Base-by-base conservation (phyloP, 1,140 invertebrate genomes). In the Periplaneta americana region DNA sequence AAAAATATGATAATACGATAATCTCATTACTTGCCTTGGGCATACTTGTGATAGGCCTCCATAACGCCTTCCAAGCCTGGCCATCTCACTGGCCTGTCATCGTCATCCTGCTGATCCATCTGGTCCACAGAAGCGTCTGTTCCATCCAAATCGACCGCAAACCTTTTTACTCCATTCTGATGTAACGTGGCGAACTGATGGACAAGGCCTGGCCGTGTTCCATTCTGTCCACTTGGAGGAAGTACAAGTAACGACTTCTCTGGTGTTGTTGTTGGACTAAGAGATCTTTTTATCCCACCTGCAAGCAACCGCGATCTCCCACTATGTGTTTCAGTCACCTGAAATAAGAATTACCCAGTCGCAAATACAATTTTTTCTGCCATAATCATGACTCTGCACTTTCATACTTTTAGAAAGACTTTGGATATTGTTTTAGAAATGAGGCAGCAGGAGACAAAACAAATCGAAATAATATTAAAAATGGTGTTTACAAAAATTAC, bases 31-130 rank as follows among this genome's bases (percentile, higher is more conserved):
- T 80, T 82, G 89, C 89, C 89, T 87, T 86, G 87, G 77, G 86
- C 86, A 85, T 89, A 90, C 81, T 87, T 86, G 31, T 83, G 86
- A 79, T 89, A 90, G 31, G 88, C 86, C 2, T 87, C 80, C 82
- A 89, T 84, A 74, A 89, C 85, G 35, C 88, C 86, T 81, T 89
- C 89, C 35, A 90, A 84, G 78, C 88, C 87, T 9, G 85, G 86
- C 89, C 89, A 90, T 34, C 84, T 87, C 0, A 85, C 81, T 75
- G 83, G 85, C 10, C 86, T 84, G 11, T 74, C 36, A 10, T 82
- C 66, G 18, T 84, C 83, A 74, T 28, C 37, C 32, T 57, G 83
- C 17, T 82, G 82, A 15, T 87, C 85, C 33, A 79, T 85, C 34
- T 22, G 34, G 9, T 78, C 76, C 13, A 34, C 76, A 22, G 18